Evolutionary conservation across 92 coral and sea anemone genomes (phyloP).

Genomic region (Muricea muricata): DNA sequence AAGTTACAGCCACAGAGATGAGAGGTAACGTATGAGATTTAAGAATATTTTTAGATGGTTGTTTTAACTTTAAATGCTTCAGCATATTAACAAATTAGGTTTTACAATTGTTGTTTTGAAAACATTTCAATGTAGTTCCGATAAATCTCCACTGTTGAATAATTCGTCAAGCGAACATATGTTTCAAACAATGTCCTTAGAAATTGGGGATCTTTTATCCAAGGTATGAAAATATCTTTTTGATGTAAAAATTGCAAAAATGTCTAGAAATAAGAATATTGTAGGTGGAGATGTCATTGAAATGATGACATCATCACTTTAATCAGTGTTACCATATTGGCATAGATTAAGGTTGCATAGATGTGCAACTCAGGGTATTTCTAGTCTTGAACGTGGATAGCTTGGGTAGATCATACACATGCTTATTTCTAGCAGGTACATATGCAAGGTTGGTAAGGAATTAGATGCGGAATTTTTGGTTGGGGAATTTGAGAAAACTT

Average conservation of each 20-base stretch:
- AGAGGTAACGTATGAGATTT: constrained; percentile 71
- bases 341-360: too few species aligned
- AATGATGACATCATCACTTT: constrained; percentile 8
- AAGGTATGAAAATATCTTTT: constrained; percentile 63
- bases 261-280: too few species aligned
- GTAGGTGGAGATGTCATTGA: neutral
- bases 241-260: too few species aligned
- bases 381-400: too few species aligned
- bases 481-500: too few species aligned
- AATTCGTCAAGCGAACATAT: constrained; percentile 93
- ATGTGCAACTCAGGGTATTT: too few species aligned
- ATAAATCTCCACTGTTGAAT: constrained; percentile 89
- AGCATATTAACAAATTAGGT: neutral
- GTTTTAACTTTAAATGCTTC: neutral
- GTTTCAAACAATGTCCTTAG: constrained; percentile 95
- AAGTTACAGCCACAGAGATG: constrained; percentile 84
- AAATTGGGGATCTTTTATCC: constrained; percentile 90
- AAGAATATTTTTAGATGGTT: neutral
- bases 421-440: too few species aligned
- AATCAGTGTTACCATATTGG: neutral
- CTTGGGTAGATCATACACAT: too few species aligned
- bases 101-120: neutral
- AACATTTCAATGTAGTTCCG: constrained; percentile 63
- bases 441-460: too few species aligned
- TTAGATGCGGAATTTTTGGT: too few species aligned